phyloP scores from a whole-genome alignment of 2,797 vertebrate genomes.

The Peromyscus melanophrys region DNA sequence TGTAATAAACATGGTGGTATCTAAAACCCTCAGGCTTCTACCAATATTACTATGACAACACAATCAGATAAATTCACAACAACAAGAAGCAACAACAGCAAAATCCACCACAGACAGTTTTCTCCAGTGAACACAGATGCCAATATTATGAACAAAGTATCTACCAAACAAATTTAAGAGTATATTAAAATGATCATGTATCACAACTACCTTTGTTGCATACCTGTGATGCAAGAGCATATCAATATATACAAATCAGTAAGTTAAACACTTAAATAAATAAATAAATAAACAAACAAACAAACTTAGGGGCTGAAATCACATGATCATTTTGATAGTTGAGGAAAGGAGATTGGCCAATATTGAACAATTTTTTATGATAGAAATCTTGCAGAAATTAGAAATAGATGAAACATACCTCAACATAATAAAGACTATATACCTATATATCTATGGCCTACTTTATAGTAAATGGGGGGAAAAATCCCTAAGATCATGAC shows the following conservation, averaged over 20 bases:
- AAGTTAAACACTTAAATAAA: not conserved
- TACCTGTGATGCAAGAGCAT: not conserved
- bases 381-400: not conserved
- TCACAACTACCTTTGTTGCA: not conserved
- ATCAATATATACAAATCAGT: not conserved
- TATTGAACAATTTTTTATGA: not conserved
- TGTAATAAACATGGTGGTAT: not conserved
- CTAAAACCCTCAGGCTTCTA: not conserved
- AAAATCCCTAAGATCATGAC: not conserved
- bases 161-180: not conserved
- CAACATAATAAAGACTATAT: not conserved
- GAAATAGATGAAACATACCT: not conserved
- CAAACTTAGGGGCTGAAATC: not conserved
- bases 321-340: not conserved
- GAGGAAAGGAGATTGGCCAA: not conserved
- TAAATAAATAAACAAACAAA: not conserved
- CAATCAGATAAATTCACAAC: not conserved
- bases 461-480: not conserved
- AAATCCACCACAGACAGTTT: not conserved
- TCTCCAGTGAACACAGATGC: not conserved
- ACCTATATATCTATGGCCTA: not conserved
- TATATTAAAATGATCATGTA: not conserved
- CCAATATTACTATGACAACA: not conserved
- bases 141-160: not conserved
- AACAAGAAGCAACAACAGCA: not conserved